phyloP scores from a whole-genome alignment of 2,797 vertebrate species.

The Eutrigla gurnardus region DNA sequence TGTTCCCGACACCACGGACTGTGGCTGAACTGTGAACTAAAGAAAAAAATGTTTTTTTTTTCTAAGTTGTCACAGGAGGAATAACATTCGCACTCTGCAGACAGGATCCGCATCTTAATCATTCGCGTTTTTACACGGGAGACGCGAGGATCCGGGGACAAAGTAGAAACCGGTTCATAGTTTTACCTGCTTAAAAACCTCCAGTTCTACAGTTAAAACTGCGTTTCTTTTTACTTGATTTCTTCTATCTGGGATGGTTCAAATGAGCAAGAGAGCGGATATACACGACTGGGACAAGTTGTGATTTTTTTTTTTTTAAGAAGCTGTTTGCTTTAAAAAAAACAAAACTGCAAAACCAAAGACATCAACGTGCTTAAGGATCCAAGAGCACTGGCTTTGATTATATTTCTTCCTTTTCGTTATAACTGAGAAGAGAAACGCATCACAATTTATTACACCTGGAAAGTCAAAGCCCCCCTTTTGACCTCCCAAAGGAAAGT shows the following conservation, averaged over 20 bases:
- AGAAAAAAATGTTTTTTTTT: constrained; percentile 31
- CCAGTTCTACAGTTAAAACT: constrained; percentile 14
- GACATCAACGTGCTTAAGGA: constrained; percentile 73
- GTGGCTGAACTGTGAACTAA: constrained; percentile 49
- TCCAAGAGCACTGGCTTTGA: constrained; percentile 61
- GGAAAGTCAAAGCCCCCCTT: constrained; percentile 71
- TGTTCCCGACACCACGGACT: constrained; percentile 34
- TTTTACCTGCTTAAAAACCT: constrained; percentile 17
- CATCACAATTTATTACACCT: constrained; percentile 80
- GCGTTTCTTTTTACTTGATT: constrained; percentile 8
- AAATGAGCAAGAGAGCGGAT: constrained; percentile 72
- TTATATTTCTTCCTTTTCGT: constrained; percentile 44
- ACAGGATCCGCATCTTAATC: constrained; percentile 73
- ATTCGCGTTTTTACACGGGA: constrained; percentile 42
- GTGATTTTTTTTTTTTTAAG: constrained; percentile 56
- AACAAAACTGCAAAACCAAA: constrained; percentile 82
- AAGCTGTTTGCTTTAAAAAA: constrained; percentile 55
- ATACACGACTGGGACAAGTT: constrained; percentile 73
- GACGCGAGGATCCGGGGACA: constrained; percentile 62
- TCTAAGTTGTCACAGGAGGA: constrained; percentile 69
- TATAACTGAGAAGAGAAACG: constrained; percentile 77
- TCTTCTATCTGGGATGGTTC: constrained; percentile 42
- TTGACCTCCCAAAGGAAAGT: constrained; percentile 81
- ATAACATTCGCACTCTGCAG: constrained; percentile 66
- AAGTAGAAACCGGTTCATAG: constrained; percentile 6